A percentile compares a stretch with the other conserved stretches of the same genome.
These are phyloP conservation scores for Drosophila acutilabella DNA, from an alignment of 2,888 invertebrate species.

Conservation along the genomic window DNA sequence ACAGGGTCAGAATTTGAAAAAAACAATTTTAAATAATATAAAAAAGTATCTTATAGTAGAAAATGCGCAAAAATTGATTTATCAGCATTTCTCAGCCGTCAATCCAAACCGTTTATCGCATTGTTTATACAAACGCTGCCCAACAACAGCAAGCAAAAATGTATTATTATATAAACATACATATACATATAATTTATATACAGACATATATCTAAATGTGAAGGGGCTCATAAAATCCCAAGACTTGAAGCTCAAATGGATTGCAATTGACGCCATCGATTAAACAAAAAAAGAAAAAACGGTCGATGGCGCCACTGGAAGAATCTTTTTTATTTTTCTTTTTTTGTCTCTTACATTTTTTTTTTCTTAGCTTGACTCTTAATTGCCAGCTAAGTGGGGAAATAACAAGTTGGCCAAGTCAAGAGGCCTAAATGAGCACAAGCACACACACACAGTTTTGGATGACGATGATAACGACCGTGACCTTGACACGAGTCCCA, in stretches of 20 bases:
- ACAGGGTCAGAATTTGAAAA: no score
- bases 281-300: constrained; percentile 57
- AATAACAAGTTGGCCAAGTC: constrained; percentile 17
- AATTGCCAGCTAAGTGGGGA: constrained; percentile 35
- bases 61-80: background rate
- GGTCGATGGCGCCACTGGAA: constrained; percentile 33
- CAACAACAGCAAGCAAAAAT: background rate
- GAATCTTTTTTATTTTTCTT: constrained; percentile 11
- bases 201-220: constrained; percentile 1
- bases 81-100: constrained; percentile 13
- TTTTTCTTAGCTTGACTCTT: constrained; percentile 7
- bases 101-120: constrained; percentile 1
- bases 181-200: constrained; percentile 2
- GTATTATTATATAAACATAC: no score
- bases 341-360: background rate
- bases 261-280: constrained; percentile 73
- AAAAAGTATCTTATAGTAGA: background rate
- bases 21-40: no score
- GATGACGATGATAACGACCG: constrained; percentile 49
- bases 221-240: constrained; percentile 3
- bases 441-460: constrained; percentile 1
- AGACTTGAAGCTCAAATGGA: constrained; percentile 43
- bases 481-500: constrained; percentile 47
- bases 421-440: background rate
- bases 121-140: constrained; percentile 8